Evolutionary conservation across 37 sponge, comb jelly and placozoan genomes (phyloP).

Genomic region (Bolinopsis microptera): DNA sequence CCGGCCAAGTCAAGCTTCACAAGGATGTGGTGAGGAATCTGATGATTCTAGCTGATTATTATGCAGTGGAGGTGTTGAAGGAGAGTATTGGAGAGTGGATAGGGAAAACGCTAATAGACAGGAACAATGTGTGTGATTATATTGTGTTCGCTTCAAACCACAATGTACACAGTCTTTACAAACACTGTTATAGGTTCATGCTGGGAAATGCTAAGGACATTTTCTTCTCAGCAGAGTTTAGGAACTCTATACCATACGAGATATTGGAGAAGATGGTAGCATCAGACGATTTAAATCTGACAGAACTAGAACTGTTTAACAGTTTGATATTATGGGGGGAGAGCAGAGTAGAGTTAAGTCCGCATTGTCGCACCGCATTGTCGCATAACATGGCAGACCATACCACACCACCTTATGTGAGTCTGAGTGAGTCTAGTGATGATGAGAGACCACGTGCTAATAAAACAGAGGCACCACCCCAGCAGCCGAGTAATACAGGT

Average conservation of each 20-base stretch:
- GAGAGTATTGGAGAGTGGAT: slow-evolving; percentile 64
- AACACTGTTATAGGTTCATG: slow-evolving; percentile 60
- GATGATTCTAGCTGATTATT: slow-evolving; percentile 34
- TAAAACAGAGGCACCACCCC: background rate
- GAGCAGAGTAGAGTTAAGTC: slow-evolving; percentile 46
- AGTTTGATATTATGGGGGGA: slow-evolving; percentile 44
- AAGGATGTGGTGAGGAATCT: background rate
- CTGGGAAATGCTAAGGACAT: slow-evolving; percentile 58
- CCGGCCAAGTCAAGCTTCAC: slow-evolving; percentile 40
- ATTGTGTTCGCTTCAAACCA: slow-evolving; percentile 36
- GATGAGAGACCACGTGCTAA: slow-evolving; percentile 9
- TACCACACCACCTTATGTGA: background rate
- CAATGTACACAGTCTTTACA: slow-evolving; percentile 59
- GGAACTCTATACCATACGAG: slow-evolving; percentile 47
- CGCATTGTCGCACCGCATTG: slow-evolving; percentile 21
- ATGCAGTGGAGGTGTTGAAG: slow-evolving; percentile 34
- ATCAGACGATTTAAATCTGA: slow-evolving; percentile 53
- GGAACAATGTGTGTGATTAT: slow-evolving; percentile 36
- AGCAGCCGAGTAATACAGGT: background rate
- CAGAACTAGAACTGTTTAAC: slow-evolving; percentile 46
- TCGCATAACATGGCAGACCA: slow-evolving; percentile 39
- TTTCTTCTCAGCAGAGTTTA: slow-evolving; percentile 12
- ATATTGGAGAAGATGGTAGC: slow-evolving; percentile 60
- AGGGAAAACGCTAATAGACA: slow-evolving; percentile 37
- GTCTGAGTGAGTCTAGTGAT: slow-evolving; percentile 49